Percentiles rank a stretch among this genome's conserved stretches.
Conservation (phyloP, 2,797 vertebrate genomes). For the Cephalopachus bancanus region DNA sequence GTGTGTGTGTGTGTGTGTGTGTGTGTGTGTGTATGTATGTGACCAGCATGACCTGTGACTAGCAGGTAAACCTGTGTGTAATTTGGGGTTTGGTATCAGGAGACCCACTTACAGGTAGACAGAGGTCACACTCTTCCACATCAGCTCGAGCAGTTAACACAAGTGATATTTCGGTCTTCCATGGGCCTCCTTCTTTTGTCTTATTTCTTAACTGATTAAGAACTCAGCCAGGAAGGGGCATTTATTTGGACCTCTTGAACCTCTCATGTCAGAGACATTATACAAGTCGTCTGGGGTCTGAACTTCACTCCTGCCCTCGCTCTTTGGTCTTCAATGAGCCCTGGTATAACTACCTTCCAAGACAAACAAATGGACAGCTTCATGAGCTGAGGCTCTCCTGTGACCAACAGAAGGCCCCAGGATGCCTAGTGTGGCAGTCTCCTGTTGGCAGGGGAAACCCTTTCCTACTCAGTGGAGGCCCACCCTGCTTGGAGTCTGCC, state of each 20-base stretch:
- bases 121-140: not conserved
- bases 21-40: not conserved
- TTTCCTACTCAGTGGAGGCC: not conserved
- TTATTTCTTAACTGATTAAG: not conserved
- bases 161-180: not conserved
- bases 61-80: not conserved
- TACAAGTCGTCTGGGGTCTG: not conserved
- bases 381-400: not conserved
- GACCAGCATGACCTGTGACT: not conserved
- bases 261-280: not conserved
- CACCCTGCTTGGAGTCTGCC: not conserved
- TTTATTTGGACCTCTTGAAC: not conserved
- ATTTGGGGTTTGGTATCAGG: not conserved
- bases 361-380: not conserved
- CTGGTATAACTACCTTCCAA: too few species aligned
- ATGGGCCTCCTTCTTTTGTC: not conserved
- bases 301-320: not conserved
- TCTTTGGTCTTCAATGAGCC: fast-evolving
- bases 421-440: not conserved
- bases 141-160: not conserved
- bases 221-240: not conserved
- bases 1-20: not conserved
- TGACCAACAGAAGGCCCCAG: not conserved
- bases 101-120: not conserved
- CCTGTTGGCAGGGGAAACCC: not conserved